Conservation (phyloP, 2,888 invertebrate species). For the Drosophila birchii region DNA sequence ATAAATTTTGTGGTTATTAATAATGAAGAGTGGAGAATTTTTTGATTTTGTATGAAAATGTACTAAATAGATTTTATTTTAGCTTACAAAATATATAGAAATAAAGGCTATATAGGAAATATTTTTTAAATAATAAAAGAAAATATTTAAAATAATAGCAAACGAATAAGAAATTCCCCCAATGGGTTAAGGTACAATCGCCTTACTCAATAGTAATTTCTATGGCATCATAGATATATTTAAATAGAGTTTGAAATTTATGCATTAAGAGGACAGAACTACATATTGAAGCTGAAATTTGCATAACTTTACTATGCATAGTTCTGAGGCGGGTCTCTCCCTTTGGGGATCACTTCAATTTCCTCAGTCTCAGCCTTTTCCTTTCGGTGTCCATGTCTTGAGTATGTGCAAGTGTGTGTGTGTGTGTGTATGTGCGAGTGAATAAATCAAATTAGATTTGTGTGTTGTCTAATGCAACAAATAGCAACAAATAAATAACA, state of each 20-base stretch:
- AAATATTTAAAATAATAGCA: background rate
- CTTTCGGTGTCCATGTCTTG: background rate
- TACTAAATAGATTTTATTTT: background rate
- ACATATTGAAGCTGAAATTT: constrained; percentile 55
- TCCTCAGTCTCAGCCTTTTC: constrained; percentile 1
- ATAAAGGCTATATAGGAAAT: too few relatives aligned
- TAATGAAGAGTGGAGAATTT: too few relatives aligned
- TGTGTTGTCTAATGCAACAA: constrained; percentile 59
- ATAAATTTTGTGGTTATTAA: background rate
- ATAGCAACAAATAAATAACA: constrained; percentile 75
- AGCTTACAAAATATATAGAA: background rate
- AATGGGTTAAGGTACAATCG: background rate
- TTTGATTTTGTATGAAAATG: background rate
- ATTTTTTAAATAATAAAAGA: background rate
- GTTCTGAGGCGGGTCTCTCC: constrained; percentile 1
- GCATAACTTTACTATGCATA: constrained; percentile 70
- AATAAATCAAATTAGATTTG: constrained; percentile 77
- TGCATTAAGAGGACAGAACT: constrained; percentile 8
- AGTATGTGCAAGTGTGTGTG: background rate
- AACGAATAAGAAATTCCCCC: background rate
- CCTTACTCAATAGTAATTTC: too few relatives aligned
- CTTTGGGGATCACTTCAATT: constrained; percentile 28
- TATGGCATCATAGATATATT: background rate
- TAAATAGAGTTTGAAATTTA: background rate
- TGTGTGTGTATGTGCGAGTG: constrained; percentile 23